Conservation (phyloP, 1,140 invertebrate genomes). For the Penaeus japonicus region DNA sequence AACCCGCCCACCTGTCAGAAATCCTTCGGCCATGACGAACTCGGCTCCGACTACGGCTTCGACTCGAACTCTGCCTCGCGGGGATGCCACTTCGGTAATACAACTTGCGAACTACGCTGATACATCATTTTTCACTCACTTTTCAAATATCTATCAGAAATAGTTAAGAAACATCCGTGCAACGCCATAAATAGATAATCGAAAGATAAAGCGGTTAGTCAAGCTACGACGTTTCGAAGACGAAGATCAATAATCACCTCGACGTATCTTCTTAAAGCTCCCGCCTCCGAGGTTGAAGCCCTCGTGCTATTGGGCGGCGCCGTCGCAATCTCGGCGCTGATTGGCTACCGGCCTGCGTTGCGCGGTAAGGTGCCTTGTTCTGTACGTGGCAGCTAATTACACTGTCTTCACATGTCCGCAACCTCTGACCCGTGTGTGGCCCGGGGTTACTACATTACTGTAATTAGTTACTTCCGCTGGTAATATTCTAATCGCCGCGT, state of each 20-base stretch:
- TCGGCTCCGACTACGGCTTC: background rate
- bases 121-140: too few species aligned
- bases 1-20: constrained; percentile 46
- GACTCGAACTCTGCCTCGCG: too few species aligned
- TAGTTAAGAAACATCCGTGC: too few species aligned
- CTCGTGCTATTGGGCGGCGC: constrained; percentile 32
- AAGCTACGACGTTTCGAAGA: constrained; percentile 11
- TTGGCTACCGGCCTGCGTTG: constrained; percentile 35
- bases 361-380: constrained; percentile 30
- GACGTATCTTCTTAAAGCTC: constrained; percentile 53
- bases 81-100: too few species aligned
- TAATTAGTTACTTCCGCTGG: constrained; percentile 40
- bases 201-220: background rate
- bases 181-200: too few species aligned
- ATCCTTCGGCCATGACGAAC: background rate
- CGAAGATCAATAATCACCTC: constrained; percentile 49
- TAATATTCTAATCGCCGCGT: background rate
- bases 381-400: constrained; percentile 51
- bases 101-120: too few species aligned
- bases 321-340: background rate
- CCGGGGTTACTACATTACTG: constrained; percentile 29
- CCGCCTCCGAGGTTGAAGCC: constrained; percentile 47
- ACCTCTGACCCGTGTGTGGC: constrained; percentile 48
- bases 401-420: constrained; percentile 52
- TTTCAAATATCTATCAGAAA: too few species aligned